Evolutionary conservation across 1,140 invertebrate species (phyloP), one percentile per base, ranked within the genome.

Genomic region (Lordiphosa clarofinis): DNA sequence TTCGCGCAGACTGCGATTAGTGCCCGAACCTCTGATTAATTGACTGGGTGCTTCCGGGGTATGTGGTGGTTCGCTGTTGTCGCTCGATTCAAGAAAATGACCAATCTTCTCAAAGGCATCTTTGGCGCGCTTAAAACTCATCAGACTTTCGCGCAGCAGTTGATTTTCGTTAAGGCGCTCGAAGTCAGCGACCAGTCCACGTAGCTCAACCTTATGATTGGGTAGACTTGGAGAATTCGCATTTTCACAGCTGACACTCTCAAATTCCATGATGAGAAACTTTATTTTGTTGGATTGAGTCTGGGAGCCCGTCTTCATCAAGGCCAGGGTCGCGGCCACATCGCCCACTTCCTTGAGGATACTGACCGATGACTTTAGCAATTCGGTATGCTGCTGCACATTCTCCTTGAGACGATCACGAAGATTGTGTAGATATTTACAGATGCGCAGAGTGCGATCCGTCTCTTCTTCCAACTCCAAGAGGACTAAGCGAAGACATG

Each of bases 221-320:
- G 19, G 44, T 15, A 28, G 28, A n/a, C 9, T 57, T 6, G 49
- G 10, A 3, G 15, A 15, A 15, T 15, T 15, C 15, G 48, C 49
- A 24, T 10, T 54, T 0, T 63, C 24, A 28, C 28, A 31, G 28
- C 7, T 31, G 5, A 31, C 39, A 10, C 52, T 40, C 42, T 86
- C 81, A 43, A 84, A 86, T 4, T 74, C 68, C 57, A 64, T 28
- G 10, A 87, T 87, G 3, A 84, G 54, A 0, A 58, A 60, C 39
- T 73, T 79, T 13, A 87, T 86, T 8, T 63, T 73, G 2, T 61
- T 49, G 1, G 50, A 37, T 33, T 70, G 39, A 6, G 21, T n/a
- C 1, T 47, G 44, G 4, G 53, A 15, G 1, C 39, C 40, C 1
- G 15, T 31, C 7, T 46, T 46, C 0, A 28, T 38, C 6, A 66